phyloP scores from a whole-genome alignment of 2,888 invertebrate genomes.

The Erynnis tages region DNA sequence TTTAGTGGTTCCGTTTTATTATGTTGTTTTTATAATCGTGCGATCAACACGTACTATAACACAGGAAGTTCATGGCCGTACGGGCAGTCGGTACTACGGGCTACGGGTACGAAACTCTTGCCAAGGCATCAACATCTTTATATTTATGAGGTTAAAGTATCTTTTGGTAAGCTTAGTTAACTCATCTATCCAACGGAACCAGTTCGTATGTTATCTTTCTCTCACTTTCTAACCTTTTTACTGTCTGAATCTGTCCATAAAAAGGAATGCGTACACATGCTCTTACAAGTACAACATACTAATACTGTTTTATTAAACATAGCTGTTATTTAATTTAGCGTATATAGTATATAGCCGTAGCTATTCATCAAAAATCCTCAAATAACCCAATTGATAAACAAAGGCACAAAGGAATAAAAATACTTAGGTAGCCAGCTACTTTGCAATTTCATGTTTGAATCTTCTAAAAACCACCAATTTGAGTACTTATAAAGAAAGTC shows the following conservation, averaged over 20 bases:
- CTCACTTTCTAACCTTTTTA: constrained; percentile 25
- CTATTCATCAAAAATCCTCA: too few species aligned
- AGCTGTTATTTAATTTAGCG: too few species aligned
- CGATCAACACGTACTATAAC: constrained; percentile 17
- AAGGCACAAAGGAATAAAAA: too few species aligned
- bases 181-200: constrained; percentile 4
- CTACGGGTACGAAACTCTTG: not conserved
- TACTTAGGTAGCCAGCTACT: too few species aligned
- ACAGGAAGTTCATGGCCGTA: constrained; percentile 26
- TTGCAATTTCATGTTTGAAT: too few species aligned
- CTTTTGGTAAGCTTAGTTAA: not conserved
- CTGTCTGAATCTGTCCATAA: constrained; percentile 1
- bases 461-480: too few species aligned
- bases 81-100: constrained; percentile 7
- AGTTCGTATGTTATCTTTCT: constrained; percentile 21
- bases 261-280: not conserved
- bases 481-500: too few species aligned
- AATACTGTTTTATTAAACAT: not conserved
- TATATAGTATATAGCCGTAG: too few species aligned
- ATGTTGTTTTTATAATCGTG: constrained; percentile 13
- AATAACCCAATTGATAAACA: too few species aligned
- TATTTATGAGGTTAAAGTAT: not conserved
- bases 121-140: constrained; percentile 4
- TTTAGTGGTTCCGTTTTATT: constrained; percentile 3
- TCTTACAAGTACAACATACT: not conserved